Base-by-base conservation (phyloP, 1,140 invertebrate species). In the Drosophila cardini region DNA sequence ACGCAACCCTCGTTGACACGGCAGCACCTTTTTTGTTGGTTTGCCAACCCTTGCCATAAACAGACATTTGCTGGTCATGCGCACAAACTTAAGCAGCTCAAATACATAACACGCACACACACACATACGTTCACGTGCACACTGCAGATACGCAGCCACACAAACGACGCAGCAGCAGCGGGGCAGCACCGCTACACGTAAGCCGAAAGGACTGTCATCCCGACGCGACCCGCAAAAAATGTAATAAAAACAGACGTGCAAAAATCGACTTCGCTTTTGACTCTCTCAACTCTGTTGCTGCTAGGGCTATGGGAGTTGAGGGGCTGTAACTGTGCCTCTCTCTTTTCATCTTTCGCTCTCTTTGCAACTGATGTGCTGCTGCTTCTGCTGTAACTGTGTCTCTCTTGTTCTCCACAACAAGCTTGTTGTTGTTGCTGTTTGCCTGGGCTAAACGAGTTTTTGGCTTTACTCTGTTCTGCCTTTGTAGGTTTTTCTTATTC, bases 241-340 rank as follows among this genome's bases (percentile, higher is more conserved):
- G 84, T 86, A 83, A 86, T 87, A 79, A 83, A 86, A 87, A 87
- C 84, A 86, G 71, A 89, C 79, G 83, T 86, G 83, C 83, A 86
- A 86, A 86, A 87, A 76, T 80, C 55, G 68, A 57, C 64, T 45
- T 77, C 67, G 69, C 62, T 64, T 63, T 55, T 16, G 42, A 45
- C 21, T 48, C 18, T 48, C 21, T 26, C 46, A n/a, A 45, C 71
- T 57, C 34, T 26, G 42, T 13, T 36, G 30, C 21, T 57, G 56
- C 30, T 55, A 21, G 26, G 58, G 45, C 36, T 46, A 9, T 15
- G 13, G 30, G 21, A 26, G n/a, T n/a, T 56, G 72, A 63, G 36
- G 38, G 30, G 58, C 57, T 74, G 73, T 76, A 76, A 76, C 67
- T 76, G 67, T 72, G 63, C 46, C 45, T 72, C 63, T 63, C 34